These are phyloP conservation scores for Diacarnus erythraeanus DNA, from an alignment of 37 sponge, comb jelly and placozoan species.

Conservation along the genomic window DNA sequence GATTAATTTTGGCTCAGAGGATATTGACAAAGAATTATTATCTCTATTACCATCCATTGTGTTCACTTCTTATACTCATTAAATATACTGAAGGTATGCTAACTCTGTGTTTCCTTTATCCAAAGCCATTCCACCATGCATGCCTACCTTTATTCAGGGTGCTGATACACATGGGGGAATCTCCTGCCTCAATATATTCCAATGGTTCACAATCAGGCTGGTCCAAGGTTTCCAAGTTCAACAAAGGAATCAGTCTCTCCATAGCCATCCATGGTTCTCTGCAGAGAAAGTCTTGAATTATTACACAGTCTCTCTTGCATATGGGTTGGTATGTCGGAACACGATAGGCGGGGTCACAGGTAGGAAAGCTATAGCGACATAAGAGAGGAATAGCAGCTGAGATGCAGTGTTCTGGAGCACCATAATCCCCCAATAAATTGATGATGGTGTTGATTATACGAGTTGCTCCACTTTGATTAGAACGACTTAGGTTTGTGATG, in stretches of 20 bases:
- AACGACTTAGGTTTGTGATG: constrained; percentile 23
- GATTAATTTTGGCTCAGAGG: too few relatives aligned
- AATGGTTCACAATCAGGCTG: constrained; percentile 45
- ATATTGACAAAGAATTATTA: too few relatives aligned
- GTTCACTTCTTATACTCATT: too few relatives aligned
- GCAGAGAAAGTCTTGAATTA: constrained; percentile 42
- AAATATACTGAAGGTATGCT: too few relatives aligned
- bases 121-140: not conserved
- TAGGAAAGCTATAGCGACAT: constrained; percentile 68
- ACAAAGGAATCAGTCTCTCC: not conserved
- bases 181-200: constrained; percentile 40
- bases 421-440: not conserved
- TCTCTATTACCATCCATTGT: too few relatives aligned
- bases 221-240: constrained; percentile 28
- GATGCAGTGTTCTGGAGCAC: constrained; percentile 18
- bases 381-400: constrained; percentile 40
- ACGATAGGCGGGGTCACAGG: constrained; percentile 61
- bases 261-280: constrained; percentile 21
- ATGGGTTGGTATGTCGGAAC: constrained; percentile 55
- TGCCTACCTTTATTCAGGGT: constrained; percentile 59
- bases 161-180: constrained; percentile 60
- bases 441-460: not conserved
- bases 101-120: not conserved
- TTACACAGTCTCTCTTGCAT: constrained; percentile 53
- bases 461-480: not conserved